phyloP scores from a whole-genome alignment of 2,113 vertebrate species.

The Stictonetta naevosa region DNA sequence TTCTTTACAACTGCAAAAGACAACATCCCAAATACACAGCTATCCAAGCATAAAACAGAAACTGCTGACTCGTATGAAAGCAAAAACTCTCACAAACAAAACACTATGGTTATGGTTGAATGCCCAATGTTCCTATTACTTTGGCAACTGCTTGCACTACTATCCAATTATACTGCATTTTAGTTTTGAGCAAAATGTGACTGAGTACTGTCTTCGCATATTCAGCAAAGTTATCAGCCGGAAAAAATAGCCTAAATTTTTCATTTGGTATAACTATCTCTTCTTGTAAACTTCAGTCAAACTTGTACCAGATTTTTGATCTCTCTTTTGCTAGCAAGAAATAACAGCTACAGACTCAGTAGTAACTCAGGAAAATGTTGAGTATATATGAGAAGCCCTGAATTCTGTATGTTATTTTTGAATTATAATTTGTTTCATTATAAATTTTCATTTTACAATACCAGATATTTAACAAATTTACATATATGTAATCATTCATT shows the following conservation, averaged over 20 bases:
- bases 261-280: background rate
- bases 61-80: constrained; percentile 48
- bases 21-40: constrained; percentile 8
- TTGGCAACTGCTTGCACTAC: constrained; percentile 44
- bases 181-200: constrained; percentile 13
- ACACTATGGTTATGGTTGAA: constrained; percentile 36
- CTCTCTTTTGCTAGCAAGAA: background rate
- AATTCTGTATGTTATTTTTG: background rate
- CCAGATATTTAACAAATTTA: background rate
- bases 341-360: background rate
- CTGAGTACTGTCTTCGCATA: background rate
- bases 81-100: constrained; percentile 59
- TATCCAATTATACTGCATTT: constrained; percentile 54
- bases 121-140: constrained; percentile 34
- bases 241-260: background rate
- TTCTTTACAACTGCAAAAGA: constrained; percentile 27
- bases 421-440: background rate
- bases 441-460: background rate
- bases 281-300: constrained; percentile 5
- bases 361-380: background rate
- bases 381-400: background rate
- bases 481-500: background rate
- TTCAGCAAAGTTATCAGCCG: background rate
- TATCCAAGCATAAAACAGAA: constrained; percentile 43
- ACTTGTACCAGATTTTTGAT: background rate